Evolutionary conservation across 2,888 invertebrate species (phyloP).

Genomic region (Cataglyphis cursor): DNA sequence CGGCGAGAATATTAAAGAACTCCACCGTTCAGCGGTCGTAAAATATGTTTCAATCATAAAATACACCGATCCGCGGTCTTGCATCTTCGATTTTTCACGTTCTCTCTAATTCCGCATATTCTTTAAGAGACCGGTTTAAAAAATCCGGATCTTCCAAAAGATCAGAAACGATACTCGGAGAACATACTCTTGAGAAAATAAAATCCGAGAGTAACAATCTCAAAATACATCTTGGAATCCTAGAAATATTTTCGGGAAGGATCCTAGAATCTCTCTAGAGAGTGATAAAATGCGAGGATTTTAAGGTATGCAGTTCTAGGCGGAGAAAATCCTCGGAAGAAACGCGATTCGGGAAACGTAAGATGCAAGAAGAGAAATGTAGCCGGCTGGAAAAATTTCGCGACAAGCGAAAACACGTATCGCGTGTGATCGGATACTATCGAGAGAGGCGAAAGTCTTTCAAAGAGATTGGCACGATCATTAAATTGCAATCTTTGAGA

Average conservation of each 20-base stretch:
- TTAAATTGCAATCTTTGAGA: slow-evolving; percentile 42
- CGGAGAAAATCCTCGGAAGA: slow-evolving; percentile 5
- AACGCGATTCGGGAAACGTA: slow-evolving; percentile 1
- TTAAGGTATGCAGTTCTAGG: background rate
- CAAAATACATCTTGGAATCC: background rate
- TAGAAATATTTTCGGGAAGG: background rate
- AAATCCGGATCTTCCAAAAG: background rate
- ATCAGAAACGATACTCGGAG: background rate
- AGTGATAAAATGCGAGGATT: background rate
- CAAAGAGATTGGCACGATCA: slow-evolving; percentile 42
- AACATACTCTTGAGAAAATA: background rate
- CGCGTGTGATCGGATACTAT: background rate
- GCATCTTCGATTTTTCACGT: slow-evolving; percentile 28
- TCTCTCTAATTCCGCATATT: background rate
- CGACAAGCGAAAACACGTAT: background rate
- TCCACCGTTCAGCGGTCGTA: background rate
- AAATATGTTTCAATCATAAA: slow-evolving; percentile 45
- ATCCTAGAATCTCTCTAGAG: background rate
- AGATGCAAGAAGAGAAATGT: background rate
- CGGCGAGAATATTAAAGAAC: slow-evolving; percentile 39
- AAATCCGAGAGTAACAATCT: background rate
- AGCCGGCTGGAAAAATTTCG: slow-evolving; percentile 9
- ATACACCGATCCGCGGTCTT: slow-evolving; percentile 23
- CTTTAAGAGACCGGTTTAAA: background rate
- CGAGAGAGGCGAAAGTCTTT: slow-evolving; percentile 25